Conservation (phyloP, 2,797 vertebrate genomes). For the Catharus ustulatus region DNA sequence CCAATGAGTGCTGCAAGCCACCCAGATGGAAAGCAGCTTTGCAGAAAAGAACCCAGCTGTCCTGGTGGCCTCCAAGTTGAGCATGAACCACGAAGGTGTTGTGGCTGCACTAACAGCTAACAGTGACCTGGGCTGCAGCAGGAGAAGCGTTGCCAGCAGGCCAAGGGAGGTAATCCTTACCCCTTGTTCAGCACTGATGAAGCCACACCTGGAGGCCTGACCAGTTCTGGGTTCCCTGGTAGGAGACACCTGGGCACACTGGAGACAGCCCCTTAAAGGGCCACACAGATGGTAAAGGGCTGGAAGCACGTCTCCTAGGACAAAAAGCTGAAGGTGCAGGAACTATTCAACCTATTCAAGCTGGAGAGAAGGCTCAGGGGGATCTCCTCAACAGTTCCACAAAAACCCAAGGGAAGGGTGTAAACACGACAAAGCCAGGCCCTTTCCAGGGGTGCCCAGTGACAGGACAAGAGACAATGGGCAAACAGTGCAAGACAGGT, state of each 20-base stretch:
- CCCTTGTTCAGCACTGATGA: neutral
- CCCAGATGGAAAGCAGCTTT: neutral
- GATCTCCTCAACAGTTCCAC: neutral
- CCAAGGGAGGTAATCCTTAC: neutral
- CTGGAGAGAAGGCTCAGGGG: neutral
- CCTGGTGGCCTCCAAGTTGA: neutral
- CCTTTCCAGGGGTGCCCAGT: neutral
- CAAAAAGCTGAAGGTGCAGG: neutral
- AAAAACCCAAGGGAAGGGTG: neutral
- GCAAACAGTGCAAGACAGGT: neutral
- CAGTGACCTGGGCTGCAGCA: neutral
- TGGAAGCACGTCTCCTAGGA: neutral
- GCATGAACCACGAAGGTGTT: neutral
- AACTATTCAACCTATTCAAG: neutral
- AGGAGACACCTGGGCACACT: neutral
- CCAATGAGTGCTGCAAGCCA: neutral
- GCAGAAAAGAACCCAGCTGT: neutral
- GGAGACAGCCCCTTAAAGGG: neutral
- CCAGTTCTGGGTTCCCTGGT: neutral
- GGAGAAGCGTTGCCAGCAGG: neutral
- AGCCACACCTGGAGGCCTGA: neutral
- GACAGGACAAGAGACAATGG: neutral
- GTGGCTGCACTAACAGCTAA: neutral
- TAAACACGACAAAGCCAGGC: neutral
- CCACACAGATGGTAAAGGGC: neutral